Evolutionary conservation across 64 coral and sea anemone species (phyloP).

Genomic region (Stylophora pistillata): DNA sequence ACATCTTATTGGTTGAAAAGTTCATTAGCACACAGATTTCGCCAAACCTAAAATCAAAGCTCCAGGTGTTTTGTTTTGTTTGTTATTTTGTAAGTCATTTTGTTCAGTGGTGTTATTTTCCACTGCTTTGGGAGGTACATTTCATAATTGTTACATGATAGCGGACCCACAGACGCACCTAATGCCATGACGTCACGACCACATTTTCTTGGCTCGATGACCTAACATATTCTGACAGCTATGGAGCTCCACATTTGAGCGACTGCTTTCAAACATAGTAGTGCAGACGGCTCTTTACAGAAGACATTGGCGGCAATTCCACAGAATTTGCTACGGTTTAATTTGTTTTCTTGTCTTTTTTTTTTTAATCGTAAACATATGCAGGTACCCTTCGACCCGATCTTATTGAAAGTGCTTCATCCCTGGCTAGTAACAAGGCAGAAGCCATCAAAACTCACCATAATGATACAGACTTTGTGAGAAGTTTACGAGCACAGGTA

Average conservation of each 20-base stretch:
- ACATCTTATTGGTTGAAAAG: not conserved
- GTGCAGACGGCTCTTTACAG: too few species aligned
- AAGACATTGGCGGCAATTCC: not conserved
- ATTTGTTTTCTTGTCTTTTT: not conserved
- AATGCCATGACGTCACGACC: too few species aligned
- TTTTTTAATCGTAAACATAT: not conserved
- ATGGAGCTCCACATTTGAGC: too few species aligned
- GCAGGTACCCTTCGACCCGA: constrained; percentile 96
- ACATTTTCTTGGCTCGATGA: too few species aligned
- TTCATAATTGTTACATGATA: too few species aligned
- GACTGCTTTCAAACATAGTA: too few species aligned
- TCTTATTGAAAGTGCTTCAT: constrained; percentile 95
- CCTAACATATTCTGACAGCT: too few species aligned
- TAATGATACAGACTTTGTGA: constrained; percentile 95
- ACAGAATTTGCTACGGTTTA: not conserved
- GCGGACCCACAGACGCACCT: too few species aligned
- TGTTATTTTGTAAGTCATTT: too few species aligned
- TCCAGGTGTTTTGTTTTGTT: too few species aligned
- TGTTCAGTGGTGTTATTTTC: too few species aligned
- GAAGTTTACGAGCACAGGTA: constrained; percentile 86
- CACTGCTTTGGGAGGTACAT: too few species aligned
- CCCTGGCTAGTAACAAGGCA: constrained; percentile 87
- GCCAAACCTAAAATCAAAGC: not conserved
- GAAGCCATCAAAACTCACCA: constrained; percentile 99
- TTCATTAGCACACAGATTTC: not conserved